phyloP scores from a whole-genome alignment of 2,888 invertebrate genomes.

The Erannis defoliaria region DNA sequence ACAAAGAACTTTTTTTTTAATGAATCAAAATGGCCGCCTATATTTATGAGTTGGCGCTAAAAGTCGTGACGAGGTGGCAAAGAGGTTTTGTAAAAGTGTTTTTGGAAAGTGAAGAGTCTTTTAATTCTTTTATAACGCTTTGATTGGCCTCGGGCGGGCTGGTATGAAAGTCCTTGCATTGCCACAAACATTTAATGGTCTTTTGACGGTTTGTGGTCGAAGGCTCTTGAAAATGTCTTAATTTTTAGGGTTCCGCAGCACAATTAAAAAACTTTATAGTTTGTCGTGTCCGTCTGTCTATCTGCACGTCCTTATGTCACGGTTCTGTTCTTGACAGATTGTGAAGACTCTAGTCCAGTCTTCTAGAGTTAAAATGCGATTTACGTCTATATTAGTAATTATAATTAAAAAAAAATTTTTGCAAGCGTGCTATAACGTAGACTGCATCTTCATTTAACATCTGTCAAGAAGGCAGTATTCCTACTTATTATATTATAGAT shows the following conservation, averaged over 20 bases:
- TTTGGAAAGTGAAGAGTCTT: conserved; percentile 60
- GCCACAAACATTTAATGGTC: conserved; percentile 10
- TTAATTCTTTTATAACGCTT: conserved; percentile 47
- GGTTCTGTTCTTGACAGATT: too few species aligned
- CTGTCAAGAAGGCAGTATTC: too few species aligned
- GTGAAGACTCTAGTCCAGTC: too few species aligned
- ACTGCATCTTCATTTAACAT: too few species aligned
- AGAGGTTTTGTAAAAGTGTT: conserved; percentile 44
- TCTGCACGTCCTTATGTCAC: too few species aligned
- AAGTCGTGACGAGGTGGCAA: conserved; percentile 62
- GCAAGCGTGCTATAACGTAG: too few species aligned
- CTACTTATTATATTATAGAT: too few species aligned
- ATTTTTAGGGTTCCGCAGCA: background rate
- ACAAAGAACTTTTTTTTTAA: conserved; percentile 45
- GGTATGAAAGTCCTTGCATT: conserved; percentile 28
- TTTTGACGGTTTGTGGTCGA: conserved; percentile 30
- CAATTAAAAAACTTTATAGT: background rate
- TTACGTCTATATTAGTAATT: too few species aligned
- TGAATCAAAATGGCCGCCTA: conserved; percentile 49
- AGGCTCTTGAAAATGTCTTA: background rate
- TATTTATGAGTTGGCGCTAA: conserved; percentile 40
- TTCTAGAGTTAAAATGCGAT: too few species aligned
- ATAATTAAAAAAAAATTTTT: too few species aligned
- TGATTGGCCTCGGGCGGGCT: conserved; percentile 43
- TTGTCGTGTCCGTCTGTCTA: too few species aligned